Evolutionary conservation across 2,797 vertebrate genomes (phyloP).

Genomic region (Toxotes lorentzi): DNA sequence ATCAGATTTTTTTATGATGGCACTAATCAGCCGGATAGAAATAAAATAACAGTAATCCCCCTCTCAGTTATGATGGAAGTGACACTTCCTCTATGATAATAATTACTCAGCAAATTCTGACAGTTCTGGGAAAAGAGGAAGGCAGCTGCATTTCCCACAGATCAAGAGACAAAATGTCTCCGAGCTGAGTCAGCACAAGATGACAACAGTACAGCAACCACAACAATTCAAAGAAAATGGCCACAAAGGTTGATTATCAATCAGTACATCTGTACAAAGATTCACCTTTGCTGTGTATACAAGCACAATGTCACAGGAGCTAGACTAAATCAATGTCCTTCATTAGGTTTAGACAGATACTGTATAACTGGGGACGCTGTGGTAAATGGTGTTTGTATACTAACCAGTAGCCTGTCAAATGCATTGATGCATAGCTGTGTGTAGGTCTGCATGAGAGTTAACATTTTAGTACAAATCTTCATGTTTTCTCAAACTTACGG

Average conservation of each 20-base stretch:
- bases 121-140: conserved; percentile 32
- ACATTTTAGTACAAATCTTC: conserved; percentile 74
- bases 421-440: conserved; percentile 79
- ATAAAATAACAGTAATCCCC: conserved; percentile 33
- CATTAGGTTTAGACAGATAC: conserved; percentile 72
- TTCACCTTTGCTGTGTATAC: conserved; percentile 67
- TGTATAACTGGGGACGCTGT: conserved; percentile 69
- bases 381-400: conserved; percentile 74
- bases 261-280: conserved; percentile 71
- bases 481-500: conserved; percentile 69
- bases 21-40: conserved; percentile 35
- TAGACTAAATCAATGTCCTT: conserved; percentile 72
- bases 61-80: conserved; percentile 3
- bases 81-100: conserved; percentile 22
- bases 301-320: conserved; percentile 79
- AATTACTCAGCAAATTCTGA: conserved; percentile 37
- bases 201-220: not conserved
- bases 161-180: conserved; percentile 29
- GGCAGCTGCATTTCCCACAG: conserved; percentile 19
- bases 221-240: conserved; percentile 23
- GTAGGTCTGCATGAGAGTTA: conserved; percentile 84
- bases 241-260: conserved; percentile 10
- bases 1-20: conserved; percentile 33
- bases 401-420: conserved; percentile 81
- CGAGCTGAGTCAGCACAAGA: not conserved